Evolutionary conservation across 2,113 vertebrate genomes (phyloP).

Genomic region (Polypterus senegalus): DNA sequence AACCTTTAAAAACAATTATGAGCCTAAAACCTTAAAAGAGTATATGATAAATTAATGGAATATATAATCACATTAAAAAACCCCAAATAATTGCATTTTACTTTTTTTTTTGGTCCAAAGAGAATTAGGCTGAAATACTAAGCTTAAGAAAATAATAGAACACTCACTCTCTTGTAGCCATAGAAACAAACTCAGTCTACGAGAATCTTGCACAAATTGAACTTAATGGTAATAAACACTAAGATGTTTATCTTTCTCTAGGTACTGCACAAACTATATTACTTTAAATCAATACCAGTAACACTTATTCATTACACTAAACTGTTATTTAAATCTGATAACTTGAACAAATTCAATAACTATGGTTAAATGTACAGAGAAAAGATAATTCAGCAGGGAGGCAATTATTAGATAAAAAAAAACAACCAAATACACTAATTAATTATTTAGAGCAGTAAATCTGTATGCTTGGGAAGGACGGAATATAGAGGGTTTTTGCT

Average conservation of each 20-base stretch:
- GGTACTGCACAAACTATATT: slow-evolving; percentile 1
- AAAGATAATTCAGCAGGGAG: no score
- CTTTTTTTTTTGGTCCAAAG: slow-evolving; percentile 23
- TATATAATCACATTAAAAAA: background rate
- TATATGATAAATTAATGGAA: slow-evolving; percentile 13
- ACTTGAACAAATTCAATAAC: background rate
- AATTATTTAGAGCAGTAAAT: no score
- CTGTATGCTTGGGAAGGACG: no score
- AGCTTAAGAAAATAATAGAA: slow-evolving; percentile 9
- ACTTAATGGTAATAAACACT: slow-evolving; percentile 14
- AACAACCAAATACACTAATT: no score
- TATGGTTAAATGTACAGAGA: no score
- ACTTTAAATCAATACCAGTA: background rate
- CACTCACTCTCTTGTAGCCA: slow-evolving; percentile 25
- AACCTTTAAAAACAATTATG: no score
- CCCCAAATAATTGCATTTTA: slow-evolving; percentile 13
- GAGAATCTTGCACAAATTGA: slow-evolving; percentile 12
- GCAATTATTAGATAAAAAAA: no score
- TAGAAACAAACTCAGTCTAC: slow-evolving; percentile 25
- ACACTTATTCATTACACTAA: background rate
- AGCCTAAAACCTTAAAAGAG: no score
- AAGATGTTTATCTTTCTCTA: slow-evolving; percentile 17
- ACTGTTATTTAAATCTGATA: background rate
- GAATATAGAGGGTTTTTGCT: no score
- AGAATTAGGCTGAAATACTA: slow-evolving; percentile 13